These are phyloP conservation scores for Pterostichus madidus DNA, from an alignment of 2,888 invertebrate genomes.

Conservation along the genomic window DNA sequence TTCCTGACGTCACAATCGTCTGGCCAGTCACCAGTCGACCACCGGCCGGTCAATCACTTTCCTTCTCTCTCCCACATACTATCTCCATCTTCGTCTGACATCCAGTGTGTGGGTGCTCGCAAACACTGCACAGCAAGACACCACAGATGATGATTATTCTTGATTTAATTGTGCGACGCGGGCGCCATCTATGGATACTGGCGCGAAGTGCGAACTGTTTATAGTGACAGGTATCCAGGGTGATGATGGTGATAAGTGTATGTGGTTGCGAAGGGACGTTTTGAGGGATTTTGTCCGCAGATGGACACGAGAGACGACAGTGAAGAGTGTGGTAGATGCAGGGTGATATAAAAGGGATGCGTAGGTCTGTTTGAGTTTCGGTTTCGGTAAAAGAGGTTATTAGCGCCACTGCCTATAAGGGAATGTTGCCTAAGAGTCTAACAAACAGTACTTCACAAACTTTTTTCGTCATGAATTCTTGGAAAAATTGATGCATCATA, in stretches of 20 bases:
- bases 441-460: constrained; percentile 21
- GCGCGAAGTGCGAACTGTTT: background rate
- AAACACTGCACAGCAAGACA: constrained; percentile 23
- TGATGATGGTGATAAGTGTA: background rate
- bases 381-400: constrained; percentile 42
- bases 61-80: constrained; percentile 16
- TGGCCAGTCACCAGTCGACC: constrained; percentile 17
- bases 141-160: constrained; percentile 43
- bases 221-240: background rate
- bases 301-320: background rate
- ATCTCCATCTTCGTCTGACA: constrained; percentile 5
- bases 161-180: constrained; percentile 40
- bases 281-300: constrained; percentile 39
- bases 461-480: background rate
- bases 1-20: constrained; percentile 37
- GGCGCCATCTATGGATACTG: constrained; percentile 16
- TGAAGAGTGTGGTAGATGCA: constrained; percentile 7
- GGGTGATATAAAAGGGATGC: constrained; percentile 58
- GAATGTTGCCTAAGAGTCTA: constrained; percentile 30
- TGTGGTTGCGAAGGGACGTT: background rate
- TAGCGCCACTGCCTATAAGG: constrained; percentile 49
- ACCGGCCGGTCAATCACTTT: constrained; percentile 26
- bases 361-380: constrained; percentile 47
- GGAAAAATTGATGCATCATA: background rate
- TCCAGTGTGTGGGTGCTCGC: constrained; percentile 20